A percentile compares a stretch with the other conserved stretches of the same genome.
Evolutionary conservation across 1,140 invertebrate genomes (phyloP).

Genomic region (Drosophila punjabiensis): DNA sequence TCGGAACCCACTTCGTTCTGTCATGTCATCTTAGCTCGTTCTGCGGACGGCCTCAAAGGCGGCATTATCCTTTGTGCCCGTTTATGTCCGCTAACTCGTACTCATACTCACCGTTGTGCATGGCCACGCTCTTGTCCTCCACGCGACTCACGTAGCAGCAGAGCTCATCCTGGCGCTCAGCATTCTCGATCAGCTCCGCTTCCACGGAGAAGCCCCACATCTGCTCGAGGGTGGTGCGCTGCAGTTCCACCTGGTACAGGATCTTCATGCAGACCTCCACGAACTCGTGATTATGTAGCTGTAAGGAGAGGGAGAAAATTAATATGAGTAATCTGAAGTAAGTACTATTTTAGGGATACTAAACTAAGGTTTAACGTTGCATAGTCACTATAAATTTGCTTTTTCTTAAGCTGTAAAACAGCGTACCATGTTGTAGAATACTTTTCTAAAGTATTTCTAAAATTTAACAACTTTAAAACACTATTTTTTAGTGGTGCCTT

Average conservation of each 20-base stretch:
- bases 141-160: slow-evolving; percentile 98
- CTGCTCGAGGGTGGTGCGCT: slow-evolving; percentile 94
- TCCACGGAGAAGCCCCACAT: slow-evolving; percentile 99
- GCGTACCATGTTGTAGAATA: too few species aligned
- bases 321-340: background rate
- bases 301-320: slow-evolving; percentile 58
- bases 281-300: slow-evolving; percentile 97
- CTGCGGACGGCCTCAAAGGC: slow-evolving; percentile 18
- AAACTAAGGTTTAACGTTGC: background rate
- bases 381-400: too few species aligned
- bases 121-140: slow-evolving; percentile 96
- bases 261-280: slow-evolving; percentile 98
- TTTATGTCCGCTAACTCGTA: background rate
- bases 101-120: slow-evolving; percentile 93
- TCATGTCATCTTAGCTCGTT: slow-evolving; percentile 18
- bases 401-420: too few species aligned
- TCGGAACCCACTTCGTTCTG: slow-evolving; percentile 41
- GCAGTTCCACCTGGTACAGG: slow-evolving; percentile 97
- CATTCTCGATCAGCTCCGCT: slow-evolving; percentile 97
- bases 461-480: background rate
- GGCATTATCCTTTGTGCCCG: slow-evolving; percentile 6
- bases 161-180: slow-evolving; percentile 97
- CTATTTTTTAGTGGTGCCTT: background rate
- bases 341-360: background rate
- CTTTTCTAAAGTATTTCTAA: too few species aligned